Conservation (phyloP, 2,888 invertebrate genomes). For the Folsomia candida region DNA sequence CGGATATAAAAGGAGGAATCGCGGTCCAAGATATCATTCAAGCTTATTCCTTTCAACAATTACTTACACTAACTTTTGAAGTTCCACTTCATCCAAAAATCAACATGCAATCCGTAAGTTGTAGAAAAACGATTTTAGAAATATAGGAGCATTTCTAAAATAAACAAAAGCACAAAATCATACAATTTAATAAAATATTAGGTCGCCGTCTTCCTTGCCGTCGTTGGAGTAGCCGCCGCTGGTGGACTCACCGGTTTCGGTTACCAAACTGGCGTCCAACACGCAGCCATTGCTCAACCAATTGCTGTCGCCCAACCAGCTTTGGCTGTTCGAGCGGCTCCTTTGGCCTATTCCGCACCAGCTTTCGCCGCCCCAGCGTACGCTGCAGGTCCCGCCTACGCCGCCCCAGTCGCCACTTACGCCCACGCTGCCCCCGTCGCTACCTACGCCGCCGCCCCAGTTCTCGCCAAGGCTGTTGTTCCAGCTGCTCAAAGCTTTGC, state of each 20-base stretch:
- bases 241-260: neutral
- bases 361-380: constrained; percentile 6
- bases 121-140: neutral
- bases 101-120: neutral
- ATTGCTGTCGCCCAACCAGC: neutral
- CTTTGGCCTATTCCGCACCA: neutral
- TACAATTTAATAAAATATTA: neutral
- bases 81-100: neutral
- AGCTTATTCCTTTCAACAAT: neutral
- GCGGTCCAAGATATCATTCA: neutral
- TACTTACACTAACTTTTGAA: neutral
- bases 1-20: neutral
- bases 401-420: no score
- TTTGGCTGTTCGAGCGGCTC: neutral
- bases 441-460: no score
- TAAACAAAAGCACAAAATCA: no score
- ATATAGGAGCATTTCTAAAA: neutral
- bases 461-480: constrained; percentile 12
- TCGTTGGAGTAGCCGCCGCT: neutral
- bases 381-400: neutral
- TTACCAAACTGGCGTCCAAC: neutral
- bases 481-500: neutral
- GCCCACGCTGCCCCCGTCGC: no score
- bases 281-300: constrained; percentile 13
- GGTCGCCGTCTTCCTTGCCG: constrained; percentile 10